A percentile compares a stretch with the other conserved stretches of the same genome.
Evolutionary conservation across 2,888 invertebrate species (phyloP).

Genomic region (Andricus curvator): DNA sequence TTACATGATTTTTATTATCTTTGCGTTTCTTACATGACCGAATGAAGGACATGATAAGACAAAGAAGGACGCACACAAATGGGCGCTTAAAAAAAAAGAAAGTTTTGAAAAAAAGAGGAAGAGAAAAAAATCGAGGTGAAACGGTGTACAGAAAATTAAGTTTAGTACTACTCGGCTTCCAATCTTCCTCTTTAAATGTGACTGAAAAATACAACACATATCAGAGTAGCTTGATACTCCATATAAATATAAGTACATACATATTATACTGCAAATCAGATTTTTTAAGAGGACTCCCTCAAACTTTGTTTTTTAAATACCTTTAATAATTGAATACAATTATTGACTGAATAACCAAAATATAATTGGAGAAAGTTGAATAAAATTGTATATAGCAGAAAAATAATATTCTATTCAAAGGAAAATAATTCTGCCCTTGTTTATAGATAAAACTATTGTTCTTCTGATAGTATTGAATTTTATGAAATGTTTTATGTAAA

Average conservation of each 20-base stretch:
- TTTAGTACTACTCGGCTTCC: slow-evolving; percentile 58
- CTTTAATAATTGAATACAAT: background rate
- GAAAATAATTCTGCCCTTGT: slow-evolving; percentile 36
- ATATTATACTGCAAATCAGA: slow-evolving; percentile 47
- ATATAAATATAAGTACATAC: slow-evolving; percentile 46
- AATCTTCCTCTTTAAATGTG: slow-evolving; percentile 63
- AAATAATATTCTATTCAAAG: slow-evolving; percentile 44
- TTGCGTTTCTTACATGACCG: slow-evolving; percentile 43
- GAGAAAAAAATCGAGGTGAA: slow-evolving; percentile 50
- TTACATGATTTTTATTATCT: slow-evolving; percentile 41
- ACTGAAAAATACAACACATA: slow-evolving; percentile 73
- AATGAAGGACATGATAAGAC: slow-evolving; percentile 36
- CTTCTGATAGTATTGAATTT: background rate
- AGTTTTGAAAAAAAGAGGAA: slow-evolving; percentile 43
- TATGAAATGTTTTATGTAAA: background rate
- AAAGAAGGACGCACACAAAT: slow-evolving; percentile 13
- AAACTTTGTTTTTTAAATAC: slow-evolving; percentile 13
- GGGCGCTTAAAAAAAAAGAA: background rate
- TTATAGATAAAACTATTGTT: background rate
- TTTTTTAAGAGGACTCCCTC: slow-evolving; percentile 36
- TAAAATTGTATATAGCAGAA: slow-evolving; percentile 26
- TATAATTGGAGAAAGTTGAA: background rate
- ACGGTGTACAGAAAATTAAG: slow-evolving; percentile 46
- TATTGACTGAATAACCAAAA: background rate
- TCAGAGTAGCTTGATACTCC: slow-evolving; percentile 64